Conservation (phyloP, 2,113 vertebrate species). For the Bothrops jararaca region DNA sequence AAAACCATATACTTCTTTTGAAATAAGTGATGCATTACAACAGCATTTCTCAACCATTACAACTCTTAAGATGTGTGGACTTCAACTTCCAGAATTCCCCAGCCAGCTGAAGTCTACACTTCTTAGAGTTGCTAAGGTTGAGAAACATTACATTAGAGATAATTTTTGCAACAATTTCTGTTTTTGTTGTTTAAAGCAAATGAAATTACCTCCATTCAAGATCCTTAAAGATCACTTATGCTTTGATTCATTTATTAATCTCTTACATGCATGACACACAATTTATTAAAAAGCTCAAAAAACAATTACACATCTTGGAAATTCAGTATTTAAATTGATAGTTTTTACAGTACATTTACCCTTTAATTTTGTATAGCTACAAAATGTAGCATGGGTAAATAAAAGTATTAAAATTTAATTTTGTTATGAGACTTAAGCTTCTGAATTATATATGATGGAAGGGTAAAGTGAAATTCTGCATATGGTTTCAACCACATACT, state of each 20-base stretch:
- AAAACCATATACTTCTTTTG: not conserved
- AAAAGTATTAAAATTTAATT: not conserved
- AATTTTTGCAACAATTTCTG: not conserved
- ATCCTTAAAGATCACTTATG: not conserved
- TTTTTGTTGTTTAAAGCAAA: not conserved
- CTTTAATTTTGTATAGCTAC: not conserved
- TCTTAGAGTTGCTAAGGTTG: not conserved
- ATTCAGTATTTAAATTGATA: not conserved
- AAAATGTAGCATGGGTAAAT: not conserved
- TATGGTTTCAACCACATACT: not conserved
- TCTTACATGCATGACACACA: not conserved
- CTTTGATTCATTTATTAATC: not conserved
- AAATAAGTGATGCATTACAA: not conserved
- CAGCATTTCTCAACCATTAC: not conserved
- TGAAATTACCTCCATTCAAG: not conserved
- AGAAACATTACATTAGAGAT: not conserved
- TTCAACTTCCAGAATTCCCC: no score
- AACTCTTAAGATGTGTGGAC: not conserved
- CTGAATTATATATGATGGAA: not conserved
- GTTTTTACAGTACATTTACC: not conserved
- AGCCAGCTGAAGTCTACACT: no score
- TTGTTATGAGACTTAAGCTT: not conserved
- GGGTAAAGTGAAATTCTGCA: not conserved
- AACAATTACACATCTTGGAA: not conserved
- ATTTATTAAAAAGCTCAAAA: conserved; percentile 6